These are phyloP conservation scores for Miichthys miiuy DNA, from an alignment of 2,797 vertebrate species.

Conservation along the genomic window DNA sequence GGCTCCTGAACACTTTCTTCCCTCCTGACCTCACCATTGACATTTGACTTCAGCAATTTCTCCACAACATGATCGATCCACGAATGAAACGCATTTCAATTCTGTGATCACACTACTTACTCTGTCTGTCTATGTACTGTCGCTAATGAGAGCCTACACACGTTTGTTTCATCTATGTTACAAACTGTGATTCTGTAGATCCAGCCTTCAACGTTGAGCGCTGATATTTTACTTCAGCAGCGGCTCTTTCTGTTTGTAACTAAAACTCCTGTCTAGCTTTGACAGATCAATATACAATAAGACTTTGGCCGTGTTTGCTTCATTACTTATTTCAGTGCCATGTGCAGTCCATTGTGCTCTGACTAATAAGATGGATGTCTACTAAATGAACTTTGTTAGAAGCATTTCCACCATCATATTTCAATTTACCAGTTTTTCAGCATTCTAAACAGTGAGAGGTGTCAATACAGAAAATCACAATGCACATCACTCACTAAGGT, in stretches of 20 bases:
- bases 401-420: conserved; percentile 39
- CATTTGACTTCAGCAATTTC: no score
- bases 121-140: neutral
- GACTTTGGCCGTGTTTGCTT: conserved; percentile 31
- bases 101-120: neutral
- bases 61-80: neutral
- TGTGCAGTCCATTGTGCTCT: conserved; percentile 23
- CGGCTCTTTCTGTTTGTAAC: conserved; percentile 17
- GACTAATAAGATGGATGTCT: conserved; percentile 49
- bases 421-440: conserved; percentile 49
- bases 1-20: no score
- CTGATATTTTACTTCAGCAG: conserved; percentile 14
- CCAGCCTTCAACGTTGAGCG: neutral
- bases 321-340: conserved; percentile 38
- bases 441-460: conserved; percentile 12
- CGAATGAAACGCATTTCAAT: conserved; percentile 9
- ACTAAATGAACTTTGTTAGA: conserved; percentile 48
- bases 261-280: conserved; percentile 30
- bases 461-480: conserved; percentile 48
- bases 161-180: conserved; percentile 1
- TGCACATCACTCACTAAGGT: conserved; percentile 26
- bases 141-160: neutral
- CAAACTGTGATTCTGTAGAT: neutral
- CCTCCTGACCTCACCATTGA: no score
- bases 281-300: conserved; percentile 59